Base-by-base conservation (phyloP, 1,140 invertebrate species). In the Mya arenaria region DNA sequence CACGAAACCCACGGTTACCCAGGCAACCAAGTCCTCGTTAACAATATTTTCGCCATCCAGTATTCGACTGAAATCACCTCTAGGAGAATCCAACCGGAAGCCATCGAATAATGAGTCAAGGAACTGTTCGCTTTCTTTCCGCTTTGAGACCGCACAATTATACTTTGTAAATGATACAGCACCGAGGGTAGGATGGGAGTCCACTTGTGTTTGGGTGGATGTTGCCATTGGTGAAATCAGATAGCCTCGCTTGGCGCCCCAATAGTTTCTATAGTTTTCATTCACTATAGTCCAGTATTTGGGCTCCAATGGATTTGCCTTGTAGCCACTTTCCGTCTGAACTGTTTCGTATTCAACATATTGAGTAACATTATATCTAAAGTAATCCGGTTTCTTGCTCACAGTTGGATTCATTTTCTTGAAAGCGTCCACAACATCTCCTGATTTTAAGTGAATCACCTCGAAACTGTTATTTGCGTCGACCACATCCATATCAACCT, bases 401-500 rank as follows among this genome's bases (percentile, higher is more conserved):
- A 68, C 44, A 28, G 23, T 41, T 10, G 73, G 48, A 0, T 62
- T 56, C 55, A 80, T 75, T 6, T 44, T 80, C 58, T 55, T 32
- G 4, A 84, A 68, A 10, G 83, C 77, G 10, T 44, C 60, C 44
- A 81, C n/a, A 34, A 81, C 68, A 37, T 81, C 78, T 25, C 34
- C 78, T 2, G 56, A 44, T 44, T 81, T 81, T 56, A 65, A 72
- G 32, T 81, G 66, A 63, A 81, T 62, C 19, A 36, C 85, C 75
- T 89, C 88, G 34, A 87, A 85, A 19, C 83, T 77, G 66, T 90
- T 90, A 6, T 41, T 58, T 6, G 75, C 74, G 4, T 86, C 88
- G 28, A 73, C 30, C 34, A 89, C 79, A 78, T 89, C 89, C 4
- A 89, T 28, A 72, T 89, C 87, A 4, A 84, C 87, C 56, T 90